Evolutionary conservation across 2,888 invertebrate genomes (phyloP).

Genomic region (Trissoscelio sp.): DNA sequence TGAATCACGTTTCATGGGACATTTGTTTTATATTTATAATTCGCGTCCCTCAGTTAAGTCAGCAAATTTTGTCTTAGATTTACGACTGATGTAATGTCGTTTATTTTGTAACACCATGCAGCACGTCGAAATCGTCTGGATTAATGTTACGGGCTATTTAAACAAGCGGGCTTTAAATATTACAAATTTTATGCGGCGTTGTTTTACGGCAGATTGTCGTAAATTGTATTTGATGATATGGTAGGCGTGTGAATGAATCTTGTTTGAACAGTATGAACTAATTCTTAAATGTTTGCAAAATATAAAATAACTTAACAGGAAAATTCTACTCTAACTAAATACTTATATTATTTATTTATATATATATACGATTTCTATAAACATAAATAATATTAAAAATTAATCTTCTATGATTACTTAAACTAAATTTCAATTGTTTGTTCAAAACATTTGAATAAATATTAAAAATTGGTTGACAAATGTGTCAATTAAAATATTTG

Average conservation of each 20-base stretch:
- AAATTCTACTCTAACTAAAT: too few relatives aligned
- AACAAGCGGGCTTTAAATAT: slow-evolving; percentile 38
- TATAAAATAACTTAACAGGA: too few relatives aligned
- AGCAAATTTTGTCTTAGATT: slow-evolving; percentile 29
- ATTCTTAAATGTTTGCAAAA: too few relatives aligned
- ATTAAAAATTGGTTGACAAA: too few relatives aligned
- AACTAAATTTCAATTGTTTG: too few relatives aligned
- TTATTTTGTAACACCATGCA: slow-evolving; percentile 35
- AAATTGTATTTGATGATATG: slow-evolving; percentile 9
- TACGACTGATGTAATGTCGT: slow-evolving; percentile 34
- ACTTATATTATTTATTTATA: too few relatives aligned
- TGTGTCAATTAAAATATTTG: too few relatives aligned
- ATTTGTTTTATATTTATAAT: slow-evolving; percentile 33
- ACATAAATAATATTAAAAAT: too few relatives aligned
- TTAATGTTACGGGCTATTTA: slow-evolving; percentile 40
- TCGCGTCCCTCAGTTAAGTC: slow-evolving; percentile 17
- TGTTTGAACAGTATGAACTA: too few relatives aligned
- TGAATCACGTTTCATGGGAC: slow-evolving; percentile 17
- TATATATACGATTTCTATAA: too few relatives aligned
- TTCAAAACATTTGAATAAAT: too few relatives aligned
- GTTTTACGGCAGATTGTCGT: slow-evolving; percentile 22
- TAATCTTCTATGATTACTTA: too few relatives aligned
- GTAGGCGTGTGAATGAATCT: not conserved
- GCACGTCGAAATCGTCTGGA: slow-evolving; percentile 33
- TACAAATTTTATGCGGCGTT: slow-evolving; percentile 22